phyloP scores from a whole-genome alignment of 2,113 vertebrate species.

The Reinhardtius hippoglossoides region DNA sequence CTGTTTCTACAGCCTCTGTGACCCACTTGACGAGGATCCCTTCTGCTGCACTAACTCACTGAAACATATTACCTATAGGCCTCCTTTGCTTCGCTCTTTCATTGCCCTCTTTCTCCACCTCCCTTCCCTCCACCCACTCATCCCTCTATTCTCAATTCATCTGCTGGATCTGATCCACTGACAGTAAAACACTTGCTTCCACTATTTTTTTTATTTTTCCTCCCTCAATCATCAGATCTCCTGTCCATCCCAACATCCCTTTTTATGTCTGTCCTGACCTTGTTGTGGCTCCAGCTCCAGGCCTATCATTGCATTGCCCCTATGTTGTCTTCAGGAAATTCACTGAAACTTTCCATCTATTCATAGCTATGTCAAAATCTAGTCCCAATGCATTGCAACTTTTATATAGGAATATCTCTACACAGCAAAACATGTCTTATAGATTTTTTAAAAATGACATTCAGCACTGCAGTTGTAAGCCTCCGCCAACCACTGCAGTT shows the following conservation, averaged over 20 bases:
- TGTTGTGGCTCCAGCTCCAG: not conserved
- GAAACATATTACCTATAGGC: slow-evolving; percentile 17
- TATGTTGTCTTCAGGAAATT: not conserved
- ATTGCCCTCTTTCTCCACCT: slow-evolving; percentile 15
- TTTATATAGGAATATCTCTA: not conserved
- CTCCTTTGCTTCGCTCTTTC: slow-evolving; percentile 8
- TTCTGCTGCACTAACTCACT: slow-evolving; percentile 24
- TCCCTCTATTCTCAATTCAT: slow-evolving; percentile 5
- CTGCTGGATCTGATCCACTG: slow-evolving; percentile 1
- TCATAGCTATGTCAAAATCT: not conserved
- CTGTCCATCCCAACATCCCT: not conserved
- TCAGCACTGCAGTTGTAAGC: too few species aligned
- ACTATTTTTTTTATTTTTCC: not conserved
- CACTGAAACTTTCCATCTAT: not conserved
- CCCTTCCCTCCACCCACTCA: not conserved
- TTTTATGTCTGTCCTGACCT: not conserved
- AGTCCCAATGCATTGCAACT: not conserved
- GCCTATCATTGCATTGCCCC: not conserved
- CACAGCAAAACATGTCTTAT: not conserved
- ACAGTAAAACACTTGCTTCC: not conserved
- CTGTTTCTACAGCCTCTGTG: slow-evolving; percentile 56
- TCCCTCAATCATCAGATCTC: not conserved
- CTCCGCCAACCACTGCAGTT: too few species aligned
- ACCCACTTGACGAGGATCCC: slow-evolving; percentile 53
- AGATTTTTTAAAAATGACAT: not conserved